Percentiles rank a stretch among this genome's conserved stretches.
phyloP scores from a whole-genome alignment of 2,113 vertebrate species.

The Naja naja region DNA sequence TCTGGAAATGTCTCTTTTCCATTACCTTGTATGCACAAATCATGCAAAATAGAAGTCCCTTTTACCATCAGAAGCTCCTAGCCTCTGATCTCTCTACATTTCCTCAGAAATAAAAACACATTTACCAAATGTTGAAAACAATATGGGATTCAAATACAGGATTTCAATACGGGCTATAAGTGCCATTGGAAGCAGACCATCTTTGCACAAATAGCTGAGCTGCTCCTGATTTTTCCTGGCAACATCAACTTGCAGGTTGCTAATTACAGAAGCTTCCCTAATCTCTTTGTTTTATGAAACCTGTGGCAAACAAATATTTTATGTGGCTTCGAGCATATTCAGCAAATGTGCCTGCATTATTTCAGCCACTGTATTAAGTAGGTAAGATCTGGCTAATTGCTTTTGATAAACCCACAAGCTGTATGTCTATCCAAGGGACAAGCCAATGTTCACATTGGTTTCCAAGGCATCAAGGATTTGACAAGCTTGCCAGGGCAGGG shows the following conservation, averaged over 20 bases:
- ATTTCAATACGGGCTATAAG: neutral
- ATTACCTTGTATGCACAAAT: neutral
- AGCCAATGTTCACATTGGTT: slow-evolving; percentile 39
- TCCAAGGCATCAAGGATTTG: slow-evolving; percentile 41
- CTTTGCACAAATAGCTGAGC: neutral
- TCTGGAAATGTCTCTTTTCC: neutral
- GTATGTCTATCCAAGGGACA: slow-evolving; percentile 31
- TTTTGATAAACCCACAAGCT: slow-evolving; percentile 37
- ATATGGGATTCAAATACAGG: neutral
- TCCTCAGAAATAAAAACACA: neutral
- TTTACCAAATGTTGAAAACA: neutral
- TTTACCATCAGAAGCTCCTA: neutral
- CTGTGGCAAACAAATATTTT: slow-evolving; percentile 7
- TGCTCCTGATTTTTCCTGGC: neutral
- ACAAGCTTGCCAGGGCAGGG: slow-evolving; percentile 32
- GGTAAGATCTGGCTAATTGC: slow-evolving; percentile 16
- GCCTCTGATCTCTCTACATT: neutral
- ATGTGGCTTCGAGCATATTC: neutral
- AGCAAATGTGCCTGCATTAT: neutral
- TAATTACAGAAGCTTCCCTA: neutral
- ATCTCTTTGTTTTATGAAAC: slow-evolving; percentile 22
- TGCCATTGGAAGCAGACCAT: neutral
- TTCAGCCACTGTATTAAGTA: slow-evolving; percentile 1
- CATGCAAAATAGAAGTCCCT: neutral
- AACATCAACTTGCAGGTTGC: neutral